Evolutionary conservation across 2,888 invertebrate species (phyloP), one percentile per base, ranked within the genome.

Genomic region (Agonopterix arenella): DNA sequence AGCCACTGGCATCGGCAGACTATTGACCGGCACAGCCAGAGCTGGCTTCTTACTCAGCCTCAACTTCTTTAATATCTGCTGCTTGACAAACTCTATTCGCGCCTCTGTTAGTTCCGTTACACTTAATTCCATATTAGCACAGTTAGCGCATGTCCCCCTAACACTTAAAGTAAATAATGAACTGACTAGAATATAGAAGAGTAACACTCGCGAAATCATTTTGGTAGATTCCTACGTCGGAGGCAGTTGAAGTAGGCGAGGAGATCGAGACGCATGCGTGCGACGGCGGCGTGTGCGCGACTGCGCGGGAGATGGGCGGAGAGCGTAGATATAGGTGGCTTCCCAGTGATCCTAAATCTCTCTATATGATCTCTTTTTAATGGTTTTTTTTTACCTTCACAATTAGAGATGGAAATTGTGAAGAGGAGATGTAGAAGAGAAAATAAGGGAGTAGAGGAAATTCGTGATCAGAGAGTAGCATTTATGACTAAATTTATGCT

Each of bases 1-100:
- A 45, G 93, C 93, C 54, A 96, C 91, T 5, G 95, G 95, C 74
- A 92, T 92, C 0, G 96, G 96, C 61, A 96, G 78, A 49, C 92
- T 91, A 54, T 91, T 89, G 46, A 91, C 80, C 1, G 92, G 90
- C 60, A 92, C 81, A 13, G 91, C 92, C 47, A 92, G 90, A 9
- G 90, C 90, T 5, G 96, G 95, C 64, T 94, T 93, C 76, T 93
- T 94, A 51, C 93, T 94, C 50, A 96, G 77, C 56, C 96, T 80
- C 50, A 96, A 70, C 78, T 96, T 96, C 80, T 93, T 94, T 63
- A 96, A 73, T 36, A 96, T 96, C 83, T 96, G 95, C 73, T 94
- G 93, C 77, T 96, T 96, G 46, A 96, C 95, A 63, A 94, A 94
- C 76, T 96, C 95, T 55, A 96, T 92, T 56, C 96, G 85, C 40